These are phyloP conservation scores for Pelmatolapia mariae DNA, from an alignment of 2,113 vertebrate genomes.

Conservation along the genomic window DNA sequence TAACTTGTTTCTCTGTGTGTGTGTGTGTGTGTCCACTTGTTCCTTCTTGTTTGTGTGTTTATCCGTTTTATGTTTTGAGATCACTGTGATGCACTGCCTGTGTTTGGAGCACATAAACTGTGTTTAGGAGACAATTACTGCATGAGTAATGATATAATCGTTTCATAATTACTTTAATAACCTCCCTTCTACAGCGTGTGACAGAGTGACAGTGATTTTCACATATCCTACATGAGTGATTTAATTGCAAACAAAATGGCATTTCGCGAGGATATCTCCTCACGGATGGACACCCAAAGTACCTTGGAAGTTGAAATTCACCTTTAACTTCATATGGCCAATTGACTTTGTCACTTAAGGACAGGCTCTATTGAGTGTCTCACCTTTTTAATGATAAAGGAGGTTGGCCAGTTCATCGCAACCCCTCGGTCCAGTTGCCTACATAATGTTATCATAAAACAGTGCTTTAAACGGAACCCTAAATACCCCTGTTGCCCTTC, in stretches of 20 bases:
- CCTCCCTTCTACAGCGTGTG: constrained; percentile 11
- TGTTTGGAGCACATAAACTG: constrained; percentile 20
- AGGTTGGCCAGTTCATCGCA: neutral
- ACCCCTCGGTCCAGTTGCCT: neutral
- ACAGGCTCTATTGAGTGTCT: neutral
- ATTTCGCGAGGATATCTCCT: neutral
- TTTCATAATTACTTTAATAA: constrained; percentile 46
- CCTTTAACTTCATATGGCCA: neutral
- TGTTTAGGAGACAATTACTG: constrained; percentile 45
- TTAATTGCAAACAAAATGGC: constrained; percentile 20
- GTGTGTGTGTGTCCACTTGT: neutral
- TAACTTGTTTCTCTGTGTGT: neutral
- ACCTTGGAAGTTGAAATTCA: neutral
- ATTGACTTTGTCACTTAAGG: constrained; percentile 5
- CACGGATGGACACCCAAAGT: neutral
- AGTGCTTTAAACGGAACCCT: neutral
- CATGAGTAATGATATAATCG: constrained; percentile 26
- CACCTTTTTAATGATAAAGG: neutral
- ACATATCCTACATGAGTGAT: neutral
- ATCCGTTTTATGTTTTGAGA: neutral
- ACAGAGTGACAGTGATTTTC: constrained; percentile 33
- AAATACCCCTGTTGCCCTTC: constrained; percentile 18
- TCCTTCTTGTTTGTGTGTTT: neutral
- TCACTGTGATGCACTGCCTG: neutral
- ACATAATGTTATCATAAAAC: neutral